A percentile compares a stretch with the other conserved stretches of the same genome.
Conservation (phyloP, 2,797 vertebrate genomes). For the Alosa sapidissima region DNA sequence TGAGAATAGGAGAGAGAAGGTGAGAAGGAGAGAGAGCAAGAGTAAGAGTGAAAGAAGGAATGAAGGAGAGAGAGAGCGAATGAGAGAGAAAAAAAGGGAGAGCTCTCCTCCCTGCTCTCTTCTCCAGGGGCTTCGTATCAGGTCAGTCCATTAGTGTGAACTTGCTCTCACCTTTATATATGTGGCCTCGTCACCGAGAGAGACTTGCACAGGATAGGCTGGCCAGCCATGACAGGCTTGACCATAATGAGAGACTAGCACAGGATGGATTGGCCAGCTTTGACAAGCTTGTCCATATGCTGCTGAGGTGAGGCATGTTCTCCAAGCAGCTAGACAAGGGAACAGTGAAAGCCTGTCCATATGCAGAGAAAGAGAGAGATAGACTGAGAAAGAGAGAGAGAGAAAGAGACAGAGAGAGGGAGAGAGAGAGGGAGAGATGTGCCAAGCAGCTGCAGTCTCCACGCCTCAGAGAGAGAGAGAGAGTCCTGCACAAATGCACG, state of each 20-base stretch:
- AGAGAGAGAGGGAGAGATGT: conserved; percentile 43
- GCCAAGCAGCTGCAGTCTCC: conserved; percentile 65
- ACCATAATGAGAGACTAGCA: not conserved
- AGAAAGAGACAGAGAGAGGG: conserved; percentile 21
- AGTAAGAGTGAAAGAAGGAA: not conserved
- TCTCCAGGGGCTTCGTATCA: not conserved
- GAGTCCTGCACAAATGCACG: conserved; percentile 63
- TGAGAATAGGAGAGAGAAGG: not conserved
- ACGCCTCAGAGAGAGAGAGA: conserved; percentile 70
- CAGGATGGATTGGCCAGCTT: not conserved
- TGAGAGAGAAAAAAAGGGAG: conserved; percentile 29
- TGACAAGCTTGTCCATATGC: not conserved
- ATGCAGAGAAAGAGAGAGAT: not conserved
- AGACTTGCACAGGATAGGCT: not conserved
- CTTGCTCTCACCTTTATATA: not conserved
- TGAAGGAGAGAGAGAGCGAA: not conserved
- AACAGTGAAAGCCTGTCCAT: not conserved
- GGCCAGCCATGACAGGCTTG: not conserved
- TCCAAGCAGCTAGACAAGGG: not conserved
- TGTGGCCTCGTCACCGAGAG: not conserved
- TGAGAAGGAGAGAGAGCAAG: not conserved
- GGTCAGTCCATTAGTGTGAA: not conserved
- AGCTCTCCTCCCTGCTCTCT: not conserved
- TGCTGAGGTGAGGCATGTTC: not conserved
- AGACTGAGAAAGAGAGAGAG: not conserved